Base-by-base conservation (phyloP, 2,888 invertebrate genomes). In the Phengaris alcon region DNA sequence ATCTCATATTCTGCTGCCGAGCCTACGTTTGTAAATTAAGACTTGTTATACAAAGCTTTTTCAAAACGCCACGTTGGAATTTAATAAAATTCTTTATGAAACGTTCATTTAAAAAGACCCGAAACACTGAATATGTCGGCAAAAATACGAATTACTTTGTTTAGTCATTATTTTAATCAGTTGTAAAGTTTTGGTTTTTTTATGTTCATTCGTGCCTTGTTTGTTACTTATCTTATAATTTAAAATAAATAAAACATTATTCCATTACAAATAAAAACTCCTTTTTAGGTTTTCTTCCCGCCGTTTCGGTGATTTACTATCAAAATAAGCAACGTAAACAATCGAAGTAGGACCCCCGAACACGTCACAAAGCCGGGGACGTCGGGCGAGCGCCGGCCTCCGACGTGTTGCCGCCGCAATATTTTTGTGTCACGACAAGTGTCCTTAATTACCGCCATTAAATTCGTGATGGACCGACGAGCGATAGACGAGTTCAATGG, bases 401-500 rank as follows among this genome's bases (percentile, higher is more conserved):
- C 86, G 89, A 88, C 89, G 83, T 88, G 90, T 91, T 90, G 4
- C 92, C 89, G 87, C 84, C 84, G 84, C 86, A 87, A 90, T 91
- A 91, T 91, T 90, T 91, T 85, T 88, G 90, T 90, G 83, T 85
- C 83, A 82, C 81, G 82, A 83, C 84, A 84, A 87, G 86, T 86
- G 86, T 86, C 86, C 89, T 91, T 91, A 93, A 93, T 92, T 91
- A 88, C 88, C 80, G 82, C 87, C 87, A 90, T 90, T 90, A 90
- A 90, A 88, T 83, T 87, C 88, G 84, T 87, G 88, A 90, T 87
- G 87, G 84, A 87, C 88, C 85, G 88, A 81, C 87, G 87, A 89
- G 83, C 87, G 89, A 90, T 88, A 85, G 86, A 90, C 88, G 84
- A 83, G 81, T 81, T 80, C 69, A 77, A 82, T 81, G 79, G 76